Percentiles rank a stretch among this genome's conserved stretches.
Conservation (phyloP, 2,888 invertebrate genomes). For the Chaitophorus viminalis region DNA sequence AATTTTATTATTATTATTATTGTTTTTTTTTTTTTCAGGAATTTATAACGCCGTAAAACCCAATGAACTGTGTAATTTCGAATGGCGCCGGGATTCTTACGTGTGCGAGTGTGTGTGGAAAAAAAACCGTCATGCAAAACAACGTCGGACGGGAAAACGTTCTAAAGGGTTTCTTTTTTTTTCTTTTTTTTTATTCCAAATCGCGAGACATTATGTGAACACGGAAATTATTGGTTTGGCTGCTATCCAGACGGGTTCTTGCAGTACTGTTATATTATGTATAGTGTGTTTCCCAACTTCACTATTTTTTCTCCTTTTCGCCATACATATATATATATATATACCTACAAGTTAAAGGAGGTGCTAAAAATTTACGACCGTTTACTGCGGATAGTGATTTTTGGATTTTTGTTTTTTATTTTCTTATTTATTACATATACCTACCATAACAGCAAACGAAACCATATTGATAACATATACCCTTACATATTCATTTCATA, state of each 20-base stretch:
- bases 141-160: conserved; percentile 22
- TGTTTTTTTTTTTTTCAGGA: conserved; percentile 1
- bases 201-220: conserved; percentile 47
- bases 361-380: conserved; percentile 58
- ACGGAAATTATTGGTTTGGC: conserved; percentile 60
- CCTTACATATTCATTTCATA: no score
- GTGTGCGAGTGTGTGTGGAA: background rate
- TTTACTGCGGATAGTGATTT: conserved; percentile 45
- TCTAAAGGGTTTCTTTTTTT: background rate
- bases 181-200: conserved; percentile 2
- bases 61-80: conserved; percentile 44
- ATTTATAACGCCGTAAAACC: conserved; percentile 46
- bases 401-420: conserved; percentile 1
- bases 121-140: conserved; percentile 44
- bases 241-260: conserved; percentile 18
- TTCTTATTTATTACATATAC: background rate
- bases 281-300: conserved; percentile 24
- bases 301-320: background rate
- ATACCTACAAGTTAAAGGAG: conserved; percentile 29
- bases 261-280: background rate
- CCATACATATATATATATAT: no score
- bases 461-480: conserved; percentile 26
- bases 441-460: background rate
- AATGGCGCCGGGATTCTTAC: conserved; percentile 41
- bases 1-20: conserved; percentile 38